Percentiles rank a stretch among this genome's conserved stretches.
Conservation (phyloP, 2,797 vertebrate genomes). For the Sebastes diploproa region DNA sequence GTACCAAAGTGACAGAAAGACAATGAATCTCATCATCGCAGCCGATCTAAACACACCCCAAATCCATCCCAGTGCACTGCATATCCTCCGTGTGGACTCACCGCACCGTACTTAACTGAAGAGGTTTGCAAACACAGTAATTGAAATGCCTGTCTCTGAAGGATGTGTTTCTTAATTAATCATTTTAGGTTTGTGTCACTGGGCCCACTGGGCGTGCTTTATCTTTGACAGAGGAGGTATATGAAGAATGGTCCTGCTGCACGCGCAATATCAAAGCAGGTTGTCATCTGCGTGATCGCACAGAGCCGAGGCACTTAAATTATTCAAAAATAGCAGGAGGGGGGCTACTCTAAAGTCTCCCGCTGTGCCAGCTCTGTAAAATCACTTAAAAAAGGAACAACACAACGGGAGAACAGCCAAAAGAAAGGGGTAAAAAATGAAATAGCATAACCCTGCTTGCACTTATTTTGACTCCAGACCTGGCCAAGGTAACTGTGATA, state of each 20-base stretch:
- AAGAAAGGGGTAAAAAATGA: slow-evolving; percentile 17
- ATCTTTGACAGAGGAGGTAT: slow-evolving; percentile 51
- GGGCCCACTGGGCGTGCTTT: slow-evolving; percentile 28
- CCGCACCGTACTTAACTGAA: slow-evolving; percentile 7
- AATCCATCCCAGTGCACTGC: not conserved
- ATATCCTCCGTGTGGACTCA: not conserved
- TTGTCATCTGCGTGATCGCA: slow-evolving; percentile 49
- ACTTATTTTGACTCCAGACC: slow-evolving; percentile 29
- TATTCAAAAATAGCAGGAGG: slow-evolving; percentile 52
- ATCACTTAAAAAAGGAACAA: slow-evolving; percentile 57
- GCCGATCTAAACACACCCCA: not conserved
- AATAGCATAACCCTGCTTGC: not conserved
- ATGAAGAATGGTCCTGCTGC: slow-evolving; percentile 45
- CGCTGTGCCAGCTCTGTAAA: slow-evolving; percentile 44
- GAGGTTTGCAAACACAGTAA: slow-evolving; percentile 41
- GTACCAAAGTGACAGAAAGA: not conserved
- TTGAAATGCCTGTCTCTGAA: slow-evolving; percentile 38
- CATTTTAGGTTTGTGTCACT: slow-evolving; percentile 49
- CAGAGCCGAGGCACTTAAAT: slow-evolving; percentile 37
- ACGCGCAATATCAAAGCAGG: slow-evolving; percentile 50
- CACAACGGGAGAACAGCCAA: slow-evolving; percentile 1
- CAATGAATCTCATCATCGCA: not conserved
- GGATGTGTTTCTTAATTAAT: slow-evolving; percentile 55
- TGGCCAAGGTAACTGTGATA: slow-evolving; percentile 24
- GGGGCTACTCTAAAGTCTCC: slow-evolving; percentile 43